Evolutionary conservation across 2,888 invertebrate species (phyloP).

Genomic region (Drosophila borealis): DNA sequence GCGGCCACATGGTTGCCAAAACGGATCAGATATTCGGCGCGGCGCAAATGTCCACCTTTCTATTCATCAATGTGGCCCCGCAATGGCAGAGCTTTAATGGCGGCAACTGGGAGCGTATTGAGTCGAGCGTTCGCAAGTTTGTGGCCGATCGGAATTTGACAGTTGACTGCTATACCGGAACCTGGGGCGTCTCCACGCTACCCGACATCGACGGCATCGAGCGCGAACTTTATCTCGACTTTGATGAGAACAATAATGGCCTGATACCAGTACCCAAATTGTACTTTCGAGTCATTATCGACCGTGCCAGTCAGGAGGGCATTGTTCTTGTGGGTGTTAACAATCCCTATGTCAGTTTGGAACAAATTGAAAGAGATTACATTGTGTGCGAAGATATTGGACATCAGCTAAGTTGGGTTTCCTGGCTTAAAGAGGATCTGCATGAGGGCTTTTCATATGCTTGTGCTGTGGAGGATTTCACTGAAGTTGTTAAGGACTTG

Average conservation of each 20-base stretch:
- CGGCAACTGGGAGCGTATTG: slow-evolving; percentile 87
- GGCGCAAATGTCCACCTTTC: slow-evolving; percentile 86
- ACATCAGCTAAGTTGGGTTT: slow-evolving; percentile 71
- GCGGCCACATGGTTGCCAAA: slow-evolving; percentile 86
- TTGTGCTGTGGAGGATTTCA: slow-evolving; percentile 78
- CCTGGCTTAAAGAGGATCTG: slow-evolving; percentile 73
- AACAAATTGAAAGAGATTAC: slow-evolving; percentile 73
- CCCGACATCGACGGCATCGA: slow-evolving; percentile 84
- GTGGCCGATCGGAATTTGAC: slow-evolving; percentile 82
- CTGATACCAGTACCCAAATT: slow-evolving; percentile 86
- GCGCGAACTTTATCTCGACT: slow-evolving; percentile 82
- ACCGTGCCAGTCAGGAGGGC: slow-evolving; percentile 84
- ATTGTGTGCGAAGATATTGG: slow-evolving; percentile 78
- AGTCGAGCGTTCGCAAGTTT: slow-evolving; percentile 85
- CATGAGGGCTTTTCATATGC: slow-evolving; percentile 78
- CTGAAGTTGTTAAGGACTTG: slow-evolving; percentile 65
- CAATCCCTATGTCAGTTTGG: slow-evolving; percentile 79
- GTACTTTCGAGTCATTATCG: slow-evolving; percentile 87
- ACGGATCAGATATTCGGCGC: slow-evolving; percentile 86
- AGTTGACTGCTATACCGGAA: slow-evolving; percentile 86
- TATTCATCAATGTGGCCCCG: slow-evolving; percentile 86
- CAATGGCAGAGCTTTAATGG: slow-evolving; percentile 87
- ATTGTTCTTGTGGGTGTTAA: slow-evolving; percentile 86
- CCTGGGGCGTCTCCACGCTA: slow-evolving; percentile 86
- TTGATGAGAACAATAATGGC: slow-evolving; percentile 79